Conservation (phyloP, 2,113 vertebrate genomes). For the Neogale vison region DNA sequence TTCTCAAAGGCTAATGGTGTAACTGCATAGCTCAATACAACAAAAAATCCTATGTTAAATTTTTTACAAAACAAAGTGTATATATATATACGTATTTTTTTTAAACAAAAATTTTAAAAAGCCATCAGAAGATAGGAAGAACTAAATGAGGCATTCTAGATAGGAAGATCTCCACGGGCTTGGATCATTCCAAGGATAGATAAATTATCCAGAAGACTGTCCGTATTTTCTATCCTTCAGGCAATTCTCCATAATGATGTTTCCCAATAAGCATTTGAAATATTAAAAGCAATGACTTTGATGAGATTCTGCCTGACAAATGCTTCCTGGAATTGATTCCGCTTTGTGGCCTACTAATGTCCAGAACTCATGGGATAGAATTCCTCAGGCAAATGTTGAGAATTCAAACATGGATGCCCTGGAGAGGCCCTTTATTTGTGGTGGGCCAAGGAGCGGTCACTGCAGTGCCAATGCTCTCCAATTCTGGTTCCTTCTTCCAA, state of each 20-base stretch:
- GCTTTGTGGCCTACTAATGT: not conserved
- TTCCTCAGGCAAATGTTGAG: not conserved
- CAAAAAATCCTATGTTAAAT: not conserved
- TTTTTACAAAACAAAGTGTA: not conserved
- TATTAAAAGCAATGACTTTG: not conserved
- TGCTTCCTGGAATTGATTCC: not conserved
- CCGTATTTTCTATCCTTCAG: not conserved
- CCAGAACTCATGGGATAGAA: not conserved
- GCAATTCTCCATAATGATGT: not conserved
- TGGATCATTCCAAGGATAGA: not conserved
- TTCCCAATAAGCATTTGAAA: not conserved
- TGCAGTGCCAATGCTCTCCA: too few species aligned
- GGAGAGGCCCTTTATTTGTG: not conserved
- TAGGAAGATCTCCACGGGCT: not conserved
- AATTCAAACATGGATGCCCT: not conserved
- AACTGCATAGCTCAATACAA: not conserved
- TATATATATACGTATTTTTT: not conserved
- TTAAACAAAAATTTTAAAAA: not conserved
- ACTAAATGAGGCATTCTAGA: not conserved
- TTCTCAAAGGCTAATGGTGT: not conserved
- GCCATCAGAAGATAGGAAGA: not conserved
- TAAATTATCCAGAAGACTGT: not conserved
- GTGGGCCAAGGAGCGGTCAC: not conserved
- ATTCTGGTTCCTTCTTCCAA: not conserved
- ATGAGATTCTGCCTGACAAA: constrained; percentile 24